Evolutionary conservation across 2,888 invertebrate species (phyloP).

Genomic region (Ophion slaviceki): DNA sequence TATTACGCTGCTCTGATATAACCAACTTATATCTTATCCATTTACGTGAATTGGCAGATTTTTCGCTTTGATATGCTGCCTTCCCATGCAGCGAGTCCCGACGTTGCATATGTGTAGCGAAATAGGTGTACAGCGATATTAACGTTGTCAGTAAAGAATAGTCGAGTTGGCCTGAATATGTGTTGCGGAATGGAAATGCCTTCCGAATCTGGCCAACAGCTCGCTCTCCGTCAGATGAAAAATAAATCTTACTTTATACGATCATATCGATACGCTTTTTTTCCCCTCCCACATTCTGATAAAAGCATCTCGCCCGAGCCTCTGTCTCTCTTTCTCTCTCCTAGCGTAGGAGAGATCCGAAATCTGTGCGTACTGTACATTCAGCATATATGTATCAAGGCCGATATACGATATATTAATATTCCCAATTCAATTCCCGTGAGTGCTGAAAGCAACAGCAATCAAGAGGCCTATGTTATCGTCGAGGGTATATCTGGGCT

Average conservation of each 20-base stretch:
- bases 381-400: constrained; percentile 6
- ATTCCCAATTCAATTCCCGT: constrained; percentile 54
- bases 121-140: not conserved
- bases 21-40: not conserved
- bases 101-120: not conserved
- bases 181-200: constrained; percentile 37
- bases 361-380: constrained; percentile 2
- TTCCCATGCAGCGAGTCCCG: constrained; percentile 38
- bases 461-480: constrained; percentile 21
- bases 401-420: constrained; percentile 47
- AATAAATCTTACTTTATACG: constrained; percentile 43
- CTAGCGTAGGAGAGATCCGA: constrained; percentile 5
- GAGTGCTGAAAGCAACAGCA: constrained; percentile 48
- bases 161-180: constrained; percentile 51
- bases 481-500: not conserved
- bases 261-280: constrained; percentile 3
- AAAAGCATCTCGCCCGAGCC: constrained; percentile 11
- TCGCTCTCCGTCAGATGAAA: constrained; percentile 1
- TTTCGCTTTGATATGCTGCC: constrained; percentile 26
- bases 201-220: constrained; percentile 24
- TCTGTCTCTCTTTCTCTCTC: not conserved
- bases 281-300: not conserved
- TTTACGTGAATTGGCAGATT: constrained; percentile 53
- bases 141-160: constrained; percentile 36
- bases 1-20: constrained; percentile 8